Base-by-base conservation (phyloP, 1,140 invertebrate genomes). In the Saccostrea glomerata region DNA sequence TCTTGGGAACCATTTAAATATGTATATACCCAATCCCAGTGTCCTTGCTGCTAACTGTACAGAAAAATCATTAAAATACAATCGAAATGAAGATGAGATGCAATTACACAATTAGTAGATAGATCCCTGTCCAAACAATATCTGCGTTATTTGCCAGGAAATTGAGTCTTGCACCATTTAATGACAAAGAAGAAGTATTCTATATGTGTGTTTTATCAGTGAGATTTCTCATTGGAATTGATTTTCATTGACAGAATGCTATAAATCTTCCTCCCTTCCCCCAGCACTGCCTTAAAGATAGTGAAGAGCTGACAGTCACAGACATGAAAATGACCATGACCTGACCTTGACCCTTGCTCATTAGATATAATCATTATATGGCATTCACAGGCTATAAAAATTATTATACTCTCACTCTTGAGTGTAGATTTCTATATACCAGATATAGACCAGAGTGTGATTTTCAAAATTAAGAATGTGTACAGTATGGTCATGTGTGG, bases 141-240 rank as follows among this genome's bases (percentile, higher is more conserved):
- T 77, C 30, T 77, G 70, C 25, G 23, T 13, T 47, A 47, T 47
- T 47, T 47, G 47, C 47, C 47, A 47, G 47, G 70, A 63, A 25
- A 77, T 25, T 30, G 23, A 30, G 23, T 36, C 70, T 36, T 77
- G 70, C 70, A 77, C 70, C 70, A 77, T 77, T 77, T 30, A 77
- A 77, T 77, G 70, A 77, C 70, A 77, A 77, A 77, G 70, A 77
- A 77, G 70, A 25, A 30, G 25, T 15, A 25, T 30, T 36, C 70
- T 77, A 77, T 73, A 73, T 73, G 70, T 77, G 70, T 77, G 70
- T 77, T 77, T 77, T 77, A 77, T 77, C 70, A 30, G 70, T 30
- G 70, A 23, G 70, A 77, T 77, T 77, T 77, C 70, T 77, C 70
- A 30, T 77, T 77, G 70, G 70, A 77, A 77, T 77, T 77, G 70